These are phyloP conservation scores for Leptopilina clavipes DNA, from an alignment of 1,140 invertebrate species.

Conservation along the genomic window DNA sequence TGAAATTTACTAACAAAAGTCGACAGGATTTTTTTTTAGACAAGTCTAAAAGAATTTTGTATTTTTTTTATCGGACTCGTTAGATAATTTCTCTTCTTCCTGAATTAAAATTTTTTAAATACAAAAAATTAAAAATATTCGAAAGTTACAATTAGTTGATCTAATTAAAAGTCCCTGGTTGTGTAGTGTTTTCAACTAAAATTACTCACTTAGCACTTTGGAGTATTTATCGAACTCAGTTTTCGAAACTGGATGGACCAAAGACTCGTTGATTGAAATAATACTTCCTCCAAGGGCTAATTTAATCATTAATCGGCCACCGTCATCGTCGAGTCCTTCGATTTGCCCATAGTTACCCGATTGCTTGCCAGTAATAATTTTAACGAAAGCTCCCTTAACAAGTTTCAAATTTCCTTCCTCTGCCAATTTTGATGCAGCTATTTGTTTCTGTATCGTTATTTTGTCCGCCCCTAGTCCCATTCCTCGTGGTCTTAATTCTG, in stretches of 20 bases:
- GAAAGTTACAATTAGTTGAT: neutral
- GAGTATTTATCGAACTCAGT: conserved; percentile 87
- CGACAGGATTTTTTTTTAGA: too few species aligned
- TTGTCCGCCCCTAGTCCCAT: conserved; percentile 93
- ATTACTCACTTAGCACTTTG: conserved; percentile 85
- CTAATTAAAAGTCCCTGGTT: conserved; percentile 59
- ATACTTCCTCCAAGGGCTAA: conserved; percentile 82
- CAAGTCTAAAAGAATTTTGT: neutral
- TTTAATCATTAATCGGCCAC: conserved; percentile 86
- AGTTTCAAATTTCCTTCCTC: conserved; percentile 79
- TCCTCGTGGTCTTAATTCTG: conserved; percentile 87
- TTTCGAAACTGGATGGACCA: conserved; percentile 84
- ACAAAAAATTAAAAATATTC: too few species aligned
- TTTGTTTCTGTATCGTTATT: conserved; percentile 75
- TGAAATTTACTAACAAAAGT: conserved; percentile 15
- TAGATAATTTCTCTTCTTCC: conserved; percentile 19
- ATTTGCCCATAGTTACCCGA: conserved; percentile 89
- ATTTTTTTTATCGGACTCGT: conserved; percentile 10
- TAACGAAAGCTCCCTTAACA: conserved; percentile 81
- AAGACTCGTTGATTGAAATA: conserved; percentile 85
- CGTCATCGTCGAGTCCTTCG: conserved; percentile 90
- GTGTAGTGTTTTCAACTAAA: conserved; percentile 35
- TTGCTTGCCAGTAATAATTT: conserved; percentile 83
- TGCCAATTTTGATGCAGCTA: conserved; percentile 73
- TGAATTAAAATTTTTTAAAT: neutral